Evolutionary conservation across 1,140 invertebrate genomes (phyloP), one percentile per base, ranked within the genome.

Genomic region (Listronotus oregonensis): DNA sequence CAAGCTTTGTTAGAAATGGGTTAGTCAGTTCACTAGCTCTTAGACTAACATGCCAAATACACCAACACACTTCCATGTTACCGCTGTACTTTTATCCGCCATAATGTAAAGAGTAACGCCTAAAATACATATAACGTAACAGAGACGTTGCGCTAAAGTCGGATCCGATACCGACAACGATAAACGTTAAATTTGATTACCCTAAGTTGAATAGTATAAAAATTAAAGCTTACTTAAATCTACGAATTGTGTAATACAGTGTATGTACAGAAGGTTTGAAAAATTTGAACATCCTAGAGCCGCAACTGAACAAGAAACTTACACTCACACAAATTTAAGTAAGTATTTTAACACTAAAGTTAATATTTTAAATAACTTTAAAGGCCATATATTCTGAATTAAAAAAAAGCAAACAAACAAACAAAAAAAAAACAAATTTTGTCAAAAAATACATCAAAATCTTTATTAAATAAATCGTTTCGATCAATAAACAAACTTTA

Each of bases 191-290:
- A 49, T 49, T 49, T 49, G 4, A 49, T 18, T 21, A 49, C 18
- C 46, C 46, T 49, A 49, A 3, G 32, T 54, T 42, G 14, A 54
- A 54, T 49, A 49, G 51, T 54, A 54, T 54, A 54, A 54, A 54
- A 54, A 37, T 37, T 54, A 54, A 54, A 54, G 51, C 51, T 54
- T 54, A 54, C 6, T 14, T 54, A 3, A 54, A 54, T 39, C 51
- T 54, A 42, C 12, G 15, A 49, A 12, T 21, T 18, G 18, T 49
- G 46, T 21, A 49, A 12, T 49, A 49, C 18, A 49, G 18, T 49
- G 18, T 21, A 49, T 49, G 7, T 49, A 21, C 18, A 49, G 8
- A 3, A 37, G 3, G 3, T 37, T 37, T 37, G 8, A 37, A 37
- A 1, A 12, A 4, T 37, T 10, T 37, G 7, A 4, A 37, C 34